Conservation (phyloP, 2,113 vertebrate species). For the Notechis scutatus region DNA sequence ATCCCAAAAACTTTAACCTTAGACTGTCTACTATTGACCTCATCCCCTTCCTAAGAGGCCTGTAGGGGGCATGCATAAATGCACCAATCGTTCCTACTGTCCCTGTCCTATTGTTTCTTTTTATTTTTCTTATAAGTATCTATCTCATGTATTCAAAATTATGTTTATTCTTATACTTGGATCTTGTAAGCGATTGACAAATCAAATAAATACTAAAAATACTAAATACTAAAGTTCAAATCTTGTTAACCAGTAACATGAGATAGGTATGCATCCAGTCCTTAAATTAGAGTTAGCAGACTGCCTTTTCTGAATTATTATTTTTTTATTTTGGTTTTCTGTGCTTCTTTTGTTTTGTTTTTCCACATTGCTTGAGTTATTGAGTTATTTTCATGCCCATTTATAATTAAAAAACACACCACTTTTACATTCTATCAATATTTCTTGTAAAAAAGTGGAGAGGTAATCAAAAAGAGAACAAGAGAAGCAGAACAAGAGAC, state of each 20-base stretch:
- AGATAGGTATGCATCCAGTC: neutral
- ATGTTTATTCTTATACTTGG: too few relatives aligned
- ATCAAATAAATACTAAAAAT: too few relatives aligned
- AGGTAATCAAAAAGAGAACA: neutral
- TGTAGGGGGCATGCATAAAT: too few relatives aligned
- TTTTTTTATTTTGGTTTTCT: neutral
- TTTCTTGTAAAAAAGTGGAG: conserved; percentile 35
- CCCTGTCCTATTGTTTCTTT: too few relatives aligned
- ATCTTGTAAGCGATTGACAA: too few relatives aligned
- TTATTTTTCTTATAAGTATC: too few relatives aligned
- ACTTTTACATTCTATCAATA: conserved; percentile 55
- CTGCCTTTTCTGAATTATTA: conserved; percentile 38
- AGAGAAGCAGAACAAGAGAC: conserved; percentile 14
- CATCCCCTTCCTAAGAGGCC: too few relatives aligned
- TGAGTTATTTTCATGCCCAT: conserved; percentile 36
- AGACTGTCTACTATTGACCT: too few relatives aligned
- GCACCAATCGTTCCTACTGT: too few relatives aligned
- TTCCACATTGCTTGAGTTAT: conserved; percentile 7
- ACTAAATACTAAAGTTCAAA: neutral
- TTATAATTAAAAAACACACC: conserved; percentile 57
- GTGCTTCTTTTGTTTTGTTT: neutral
- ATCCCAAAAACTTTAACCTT: too few relatives aligned
- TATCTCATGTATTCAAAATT: too few relatives aligned
- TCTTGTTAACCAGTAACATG: neutral
- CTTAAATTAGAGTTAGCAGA: conserved; percentile 21